Conservation (phyloP, 2,888 invertebrate genomes). For the Apodemia hepburni region DNA sequence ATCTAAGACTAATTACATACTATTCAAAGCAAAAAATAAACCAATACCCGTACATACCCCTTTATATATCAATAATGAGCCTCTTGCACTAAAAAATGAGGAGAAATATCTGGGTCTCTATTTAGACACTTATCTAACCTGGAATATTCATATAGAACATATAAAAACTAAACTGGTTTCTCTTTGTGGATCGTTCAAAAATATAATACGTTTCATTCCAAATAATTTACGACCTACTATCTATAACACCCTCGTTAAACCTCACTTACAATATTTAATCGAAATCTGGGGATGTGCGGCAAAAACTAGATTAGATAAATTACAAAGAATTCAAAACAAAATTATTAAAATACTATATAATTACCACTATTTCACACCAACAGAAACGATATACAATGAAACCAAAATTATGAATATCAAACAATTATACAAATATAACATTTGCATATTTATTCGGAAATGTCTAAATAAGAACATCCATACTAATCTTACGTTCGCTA, state of each 20-base stretch:
- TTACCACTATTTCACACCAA: not conserved
- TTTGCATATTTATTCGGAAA: no score
- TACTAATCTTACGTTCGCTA: no score
- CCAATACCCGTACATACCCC: slow-evolving; percentile 6
- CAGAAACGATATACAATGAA: not conserved
- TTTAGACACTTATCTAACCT: no score
- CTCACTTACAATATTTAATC: slow-evolving; percentile 10
- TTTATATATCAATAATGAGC: slow-evolving; percentile 7
- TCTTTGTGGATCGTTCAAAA: no score
- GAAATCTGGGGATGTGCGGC: not conserved
- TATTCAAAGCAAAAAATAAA: slow-evolving; percentile 16
- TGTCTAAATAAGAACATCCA: no score
- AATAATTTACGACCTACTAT: not conserved
- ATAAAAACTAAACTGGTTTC: no score
- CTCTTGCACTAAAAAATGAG: no score
- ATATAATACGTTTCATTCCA: not conserved
- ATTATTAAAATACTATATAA: slow-evolving; percentile 3
- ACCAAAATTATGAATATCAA: no score
- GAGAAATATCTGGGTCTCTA: slow-evolving; percentile 18
- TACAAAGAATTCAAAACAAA: slow-evolving; percentile 5
- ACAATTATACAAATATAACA: no score
- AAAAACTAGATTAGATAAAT: not conserved
- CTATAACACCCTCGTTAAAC: not conserved
- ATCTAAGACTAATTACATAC: slow-evolving; percentile 8
- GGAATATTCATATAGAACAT: no score